Base-by-base conservation (phyloP, 2,888 invertebrate genomes). In the Hemistola chrysoprasaria region DNA sequence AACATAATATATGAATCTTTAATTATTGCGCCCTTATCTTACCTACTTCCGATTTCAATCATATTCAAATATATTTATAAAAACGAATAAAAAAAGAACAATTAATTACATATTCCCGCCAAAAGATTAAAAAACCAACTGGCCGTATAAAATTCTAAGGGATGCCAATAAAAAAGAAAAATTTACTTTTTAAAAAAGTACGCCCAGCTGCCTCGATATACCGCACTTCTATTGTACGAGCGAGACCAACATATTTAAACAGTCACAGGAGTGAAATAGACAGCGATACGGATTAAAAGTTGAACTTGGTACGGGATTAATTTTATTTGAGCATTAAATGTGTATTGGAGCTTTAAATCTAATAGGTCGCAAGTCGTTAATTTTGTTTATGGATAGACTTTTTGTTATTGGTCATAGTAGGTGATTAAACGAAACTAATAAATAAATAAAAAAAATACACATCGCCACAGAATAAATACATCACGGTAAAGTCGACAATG, bases 141-240 rank as follows among this genome's bases (percentile, higher is more conserved):
- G 78, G 72, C 80, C 78, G 64, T 62, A 71, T 73, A 77, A 65
- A 76, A 72, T 71, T 77, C 64, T 76, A 75, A 77, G 79, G 80
- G 82, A 75, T 70, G 75, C 69, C 76, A 74, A 73, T 78, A 78
- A 78, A 75, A 74, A 78, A 73, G 64, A 61, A 67, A 71, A 62
- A 71, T 71, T 50, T 74, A 69, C 76, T 71, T 59, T 70, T 56
- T 61, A 78, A 81, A 81, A 81, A 79, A 65, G 72, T 77, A 77
- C 69, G 70, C 69, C 75, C 86, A 87, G 86, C 86, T 87, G 86
- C 86, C 75, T 71, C 71, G 78, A 80, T 78, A 81, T 81, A 77
- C 79, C 53, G 57, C 48, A 59, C 59, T 28, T 71, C 68, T 70
- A 73, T 67, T 56, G 74, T 51, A 61, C 37, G 70, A 78, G 51